Base-by-base conservation (phyloP, 1,140 invertebrate genomes). In the Drosophila sproati region DNA sequence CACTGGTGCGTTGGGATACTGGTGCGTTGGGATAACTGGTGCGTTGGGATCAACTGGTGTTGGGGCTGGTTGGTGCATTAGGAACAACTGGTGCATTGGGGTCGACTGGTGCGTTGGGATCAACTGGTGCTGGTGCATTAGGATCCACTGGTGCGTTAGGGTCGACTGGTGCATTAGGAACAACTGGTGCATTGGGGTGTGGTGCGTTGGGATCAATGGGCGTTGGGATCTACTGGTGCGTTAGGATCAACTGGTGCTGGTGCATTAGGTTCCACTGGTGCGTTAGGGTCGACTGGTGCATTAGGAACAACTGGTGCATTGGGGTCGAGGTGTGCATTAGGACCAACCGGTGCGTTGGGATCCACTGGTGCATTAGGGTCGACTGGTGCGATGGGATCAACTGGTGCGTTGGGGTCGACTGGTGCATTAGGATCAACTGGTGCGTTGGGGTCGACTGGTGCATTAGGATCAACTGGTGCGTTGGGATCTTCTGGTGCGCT, bases 341-440 rank as follows among this genome's bases (percentile, higher is more conserved):
- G 59, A 5, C 56, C 52, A 0, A 50, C 51, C 31, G 50, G 71
- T 0, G 56, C 50, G 7, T 59, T 66, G 2, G 70, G 71, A 5
- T 52, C 20, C 0, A 48, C 43, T 35, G 71, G 50, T 5, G 35
- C 57, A 2, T 61, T 61, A 0, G 71, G 71, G 3, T 61, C 50
- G 0, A 66, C 71, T 56, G 71, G 61, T 2, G 52, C 62, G 4
- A 61, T 66, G 0, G 68, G 74, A 37, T 59, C 45, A 0, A 55
- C 47, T 48, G 67, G 68, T 1, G 35, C 35, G 3, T 59, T 69
- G 0, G 73, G 73, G 7, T 66, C 45, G 1, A 70, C 62, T 43
- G 78, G 51, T 20, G 52, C 57, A 3, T 68, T 70, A 0, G 64
- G 76, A 43, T 74, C 56, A 3, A 69, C 71, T 52, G 76, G 55